Evolutionary conservation across 2,797 vertebrate genomes (phyloP).

Genomic region (Notamacropus eugenii): DNA sequence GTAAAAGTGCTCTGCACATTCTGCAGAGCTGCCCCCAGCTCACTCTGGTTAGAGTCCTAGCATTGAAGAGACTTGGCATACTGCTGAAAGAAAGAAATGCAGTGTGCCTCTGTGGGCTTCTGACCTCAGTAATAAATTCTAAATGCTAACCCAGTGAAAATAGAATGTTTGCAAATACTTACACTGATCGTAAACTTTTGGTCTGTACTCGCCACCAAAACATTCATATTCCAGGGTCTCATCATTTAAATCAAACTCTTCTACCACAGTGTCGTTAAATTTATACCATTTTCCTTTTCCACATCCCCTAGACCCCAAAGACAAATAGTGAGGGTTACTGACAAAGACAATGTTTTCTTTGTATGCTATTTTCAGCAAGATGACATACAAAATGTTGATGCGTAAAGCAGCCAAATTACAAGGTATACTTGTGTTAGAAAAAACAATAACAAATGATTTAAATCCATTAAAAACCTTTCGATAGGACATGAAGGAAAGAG

Average conservation of each 20-base stretch:
- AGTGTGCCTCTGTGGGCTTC: constrained; percentile 18
- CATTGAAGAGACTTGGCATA: not conserved
- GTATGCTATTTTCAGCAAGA: not conserved
- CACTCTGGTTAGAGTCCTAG: not conserved
- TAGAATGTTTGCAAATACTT: constrained; percentile 78
- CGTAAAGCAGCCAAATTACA: not conserved
- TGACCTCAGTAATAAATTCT: not conserved
- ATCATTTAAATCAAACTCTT: constrained; percentile 98
- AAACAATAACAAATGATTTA: not conserved
- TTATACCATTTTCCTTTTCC: constrained; percentile 98
- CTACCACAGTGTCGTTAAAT: constrained; percentile 97
- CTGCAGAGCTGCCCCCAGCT: not conserved
- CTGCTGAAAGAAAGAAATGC: not conserved
- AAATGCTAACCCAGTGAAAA: constrained; percentile 15
- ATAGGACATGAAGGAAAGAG: not conserved
- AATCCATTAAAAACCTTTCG: constrained; percentile 46
- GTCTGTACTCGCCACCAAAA: constrained; percentile 98
- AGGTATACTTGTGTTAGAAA: not conserved
- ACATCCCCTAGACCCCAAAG: constrained; percentile 86
- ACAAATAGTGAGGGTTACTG: constrained; percentile 56
- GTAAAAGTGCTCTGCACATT: not conserved
- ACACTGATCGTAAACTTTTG: constrained; percentile 99
- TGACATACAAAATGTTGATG: not conserved
- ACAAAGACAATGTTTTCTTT: not conserved
- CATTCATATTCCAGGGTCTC: constrained; percentile 98